Conservation (phyloP, 2,888 invertebrate species). For the Shargacucullia verbasci region DNA sequence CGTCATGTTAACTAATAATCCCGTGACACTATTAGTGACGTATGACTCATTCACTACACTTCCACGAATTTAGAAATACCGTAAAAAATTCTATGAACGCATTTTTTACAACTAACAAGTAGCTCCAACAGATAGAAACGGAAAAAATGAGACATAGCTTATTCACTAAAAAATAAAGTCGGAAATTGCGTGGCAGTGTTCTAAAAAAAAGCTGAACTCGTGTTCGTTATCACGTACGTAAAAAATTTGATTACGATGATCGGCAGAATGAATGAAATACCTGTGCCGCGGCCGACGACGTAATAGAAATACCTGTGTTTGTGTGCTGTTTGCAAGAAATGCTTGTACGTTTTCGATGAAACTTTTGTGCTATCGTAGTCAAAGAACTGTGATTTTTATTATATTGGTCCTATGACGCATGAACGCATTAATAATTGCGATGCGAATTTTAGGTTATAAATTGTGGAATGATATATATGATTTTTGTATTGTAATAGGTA, state of each 20-base stretch:
- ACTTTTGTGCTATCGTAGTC: slow-evolving; percentile 17
- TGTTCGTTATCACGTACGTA: slow-evolving; percentile 33
- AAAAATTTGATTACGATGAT: slow-evolving; percentile 42
- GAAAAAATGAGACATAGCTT: slow-evolving; percentile 2
- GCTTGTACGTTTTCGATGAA: slow-evolving; percentile 26
- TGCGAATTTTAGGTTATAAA: too few species aligned
- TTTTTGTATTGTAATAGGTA: too few species aligned
- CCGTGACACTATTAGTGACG: slow-evolving; percentile 18
- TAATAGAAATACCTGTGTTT: slow-evolving; percentile 39
- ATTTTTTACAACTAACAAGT: slow-evolving; percentile 6
- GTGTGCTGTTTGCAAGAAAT: slow-evolving; percentile 28
- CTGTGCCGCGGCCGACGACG: slow-evolving; percentile 28
- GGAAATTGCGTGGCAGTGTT: slow-evolving; percentile 3
- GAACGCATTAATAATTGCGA: too few species aligned
- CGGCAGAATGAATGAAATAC: slow-evolving; percentile 36
- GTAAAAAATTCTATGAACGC: slow-evolving; percentile 26
- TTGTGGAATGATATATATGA: too few species aligned
- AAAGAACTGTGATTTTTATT: too few species aligned
- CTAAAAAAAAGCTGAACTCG: slow-evolving; percentile 43
- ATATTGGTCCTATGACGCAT: too few species aligned
- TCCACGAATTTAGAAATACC: slow-evolving; percentile 30
- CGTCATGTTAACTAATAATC: slow-evolving; percentile 31
- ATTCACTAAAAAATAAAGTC: slow-evolving; percentile 11
- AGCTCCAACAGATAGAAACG: neutral
- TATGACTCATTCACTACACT: slow-evolving; percentile 28